A percentile compares a stretch with the other conserved stretches of the same genome.
Evolutionary conservation across 2,113 vertebrate species (phyloP).

Genomic region (Microtus oregoni): DNA sequence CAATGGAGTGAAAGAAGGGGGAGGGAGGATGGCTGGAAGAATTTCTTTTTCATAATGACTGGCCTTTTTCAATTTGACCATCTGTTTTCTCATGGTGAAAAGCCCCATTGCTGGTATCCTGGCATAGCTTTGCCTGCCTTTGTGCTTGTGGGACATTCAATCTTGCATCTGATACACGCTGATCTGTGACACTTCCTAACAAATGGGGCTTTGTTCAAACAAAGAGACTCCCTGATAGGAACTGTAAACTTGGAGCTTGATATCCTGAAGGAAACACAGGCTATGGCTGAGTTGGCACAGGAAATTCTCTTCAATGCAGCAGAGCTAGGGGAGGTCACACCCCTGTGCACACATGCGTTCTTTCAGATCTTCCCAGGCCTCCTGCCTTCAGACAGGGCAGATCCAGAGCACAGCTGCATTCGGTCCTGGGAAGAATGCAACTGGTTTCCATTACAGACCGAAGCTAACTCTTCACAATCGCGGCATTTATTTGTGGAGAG

Average conservation of each 20-base stretch:
- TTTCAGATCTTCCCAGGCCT: conserved; percentile 62
- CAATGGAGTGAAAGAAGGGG: conserved; percentile 56
- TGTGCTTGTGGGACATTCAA: conserved; percentile 88
- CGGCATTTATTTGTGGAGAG: neutral
- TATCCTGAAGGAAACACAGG: conserved; percentile 80
- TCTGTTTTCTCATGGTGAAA: conserved; percentile 87
- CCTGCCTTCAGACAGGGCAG: neutral
- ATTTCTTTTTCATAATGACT: conserved; percentile 82
- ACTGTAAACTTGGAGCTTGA: conserved; percentile 82
- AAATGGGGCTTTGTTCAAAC: conserved; percentile 86
- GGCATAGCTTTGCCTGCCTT: conserved; percentile 85
- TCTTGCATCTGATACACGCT: conserved; percentile 87
- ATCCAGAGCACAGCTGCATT: conserved; percentile 53
- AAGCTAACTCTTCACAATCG: neutral
- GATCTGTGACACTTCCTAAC: conserved; percentile 88
- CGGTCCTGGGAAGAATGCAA: neutral
- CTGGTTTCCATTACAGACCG: neutral
- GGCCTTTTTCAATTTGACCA: conserved; percentile 84
- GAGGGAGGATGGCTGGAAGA: conserved; percentile 62
- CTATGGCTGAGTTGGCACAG: conserved; percentile 80
- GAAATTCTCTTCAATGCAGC: conserved; percentile 87
- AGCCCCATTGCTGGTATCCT: conserved; percentile 85
- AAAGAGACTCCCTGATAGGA: conserved; percentile 82
- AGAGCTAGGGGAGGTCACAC: conserved; percentile 88
- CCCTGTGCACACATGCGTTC: conserved; percentile 15